A percentile compares a stretch with the other conserved stretches of the same genome.
These are phyloP conservation scores for Maniola jurtina DNA, from an alignment of 1,140 invertebrate genomes.

Conservation along the genomic window DNA sequence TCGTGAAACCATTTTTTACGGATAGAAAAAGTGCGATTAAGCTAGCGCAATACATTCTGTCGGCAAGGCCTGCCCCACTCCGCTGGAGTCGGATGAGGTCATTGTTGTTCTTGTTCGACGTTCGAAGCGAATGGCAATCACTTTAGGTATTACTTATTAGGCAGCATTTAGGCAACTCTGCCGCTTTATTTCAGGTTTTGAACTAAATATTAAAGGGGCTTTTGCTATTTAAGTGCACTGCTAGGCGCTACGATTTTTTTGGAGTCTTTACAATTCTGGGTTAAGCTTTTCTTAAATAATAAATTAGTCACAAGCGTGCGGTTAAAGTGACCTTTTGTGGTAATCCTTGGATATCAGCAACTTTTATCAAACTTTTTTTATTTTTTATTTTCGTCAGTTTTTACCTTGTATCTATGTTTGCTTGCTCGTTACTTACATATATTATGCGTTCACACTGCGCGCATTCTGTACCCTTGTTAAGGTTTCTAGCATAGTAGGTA, in stretches of 20 bases:
- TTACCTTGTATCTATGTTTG: neutral
- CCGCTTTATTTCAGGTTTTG: neutral
- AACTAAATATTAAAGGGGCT: neutral
- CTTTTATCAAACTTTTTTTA: neutral
- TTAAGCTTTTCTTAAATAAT: neutral
- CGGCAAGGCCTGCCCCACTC: slow-evolving; percentile 29
- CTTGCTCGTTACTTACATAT: no score
- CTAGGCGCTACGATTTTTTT: neutral
- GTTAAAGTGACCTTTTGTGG: neutral
- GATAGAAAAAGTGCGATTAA: slow-evolving; percentile 52
- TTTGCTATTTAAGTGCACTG: no score
- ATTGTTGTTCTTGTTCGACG: slow-evolving; percentile 32
- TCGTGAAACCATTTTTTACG: slow-evolving; percentile 59
- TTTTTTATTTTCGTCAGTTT: neutral
- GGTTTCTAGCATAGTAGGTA: no score
- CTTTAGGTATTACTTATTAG: slow-evolving; percentile 11
- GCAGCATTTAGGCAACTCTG: no score
- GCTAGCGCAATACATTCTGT: slow-evolving; percentile 38
- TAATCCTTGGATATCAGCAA: neutral
- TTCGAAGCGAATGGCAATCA: neutral
- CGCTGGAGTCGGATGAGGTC: slow-evolving; percentile 41
- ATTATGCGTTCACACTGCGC: no score
- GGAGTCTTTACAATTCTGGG: neutral
- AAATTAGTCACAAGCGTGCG: neutral
- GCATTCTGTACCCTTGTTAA: no score